Evolutionary conservation across 2,113 vertebrate genomes (phyloP).

Genomic region (Seriola rivoliana): DNA sequence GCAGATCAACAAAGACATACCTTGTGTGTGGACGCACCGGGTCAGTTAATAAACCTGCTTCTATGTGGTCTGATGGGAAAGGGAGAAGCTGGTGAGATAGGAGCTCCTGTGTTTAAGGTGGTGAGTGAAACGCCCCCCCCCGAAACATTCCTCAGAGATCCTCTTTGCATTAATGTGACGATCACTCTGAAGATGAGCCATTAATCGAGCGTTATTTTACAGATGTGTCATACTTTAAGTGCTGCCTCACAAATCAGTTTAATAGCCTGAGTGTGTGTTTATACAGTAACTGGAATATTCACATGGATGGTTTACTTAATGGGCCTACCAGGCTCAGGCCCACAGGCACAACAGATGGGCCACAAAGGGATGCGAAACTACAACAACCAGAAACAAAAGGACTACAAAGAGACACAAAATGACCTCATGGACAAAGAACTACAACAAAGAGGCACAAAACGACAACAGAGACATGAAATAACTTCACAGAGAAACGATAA

Average conservation of each 20-base stretch:
- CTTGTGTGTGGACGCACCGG: slow-evolving; percentile 48
- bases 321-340: not conserved
- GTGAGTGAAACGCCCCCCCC: slow-evolving; percentile 24
- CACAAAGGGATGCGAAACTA: not conserved
- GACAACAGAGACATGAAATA: not conserved
- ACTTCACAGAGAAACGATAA: too few species aligned
- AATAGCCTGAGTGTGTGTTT: slow-evolving; percentile 14
- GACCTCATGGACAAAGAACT: not conserved
- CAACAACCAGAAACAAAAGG: not conserved
- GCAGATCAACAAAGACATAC: slow-evolving; percentile 63
- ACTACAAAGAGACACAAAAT: not conserved
- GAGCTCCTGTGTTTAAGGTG: slow-evolving; percentile 53
- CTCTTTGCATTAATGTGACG: slow-evolving; percentile 41
- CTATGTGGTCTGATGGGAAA: slow-evolving; percentile 34
- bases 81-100: slow-evolving; percentile 31
- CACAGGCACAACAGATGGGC: not conserved
- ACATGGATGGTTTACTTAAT: not conserved
- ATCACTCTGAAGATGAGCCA: slow-evolving; percentile 32
- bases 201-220: slow-evolving; percentile 47
- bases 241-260: slow-evolving; percentile 44
- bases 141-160: slow-evolving; percentile 56
- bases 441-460: not conserved
- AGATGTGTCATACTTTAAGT: slow-evolving; percentile 18
- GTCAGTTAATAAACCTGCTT: slow-evolving; percentile 66
- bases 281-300: slow-evolving; percentile 14